Base-by-base conservation (phyloP, 1,140 invertebrate species). In the Atta texana region DNA sequence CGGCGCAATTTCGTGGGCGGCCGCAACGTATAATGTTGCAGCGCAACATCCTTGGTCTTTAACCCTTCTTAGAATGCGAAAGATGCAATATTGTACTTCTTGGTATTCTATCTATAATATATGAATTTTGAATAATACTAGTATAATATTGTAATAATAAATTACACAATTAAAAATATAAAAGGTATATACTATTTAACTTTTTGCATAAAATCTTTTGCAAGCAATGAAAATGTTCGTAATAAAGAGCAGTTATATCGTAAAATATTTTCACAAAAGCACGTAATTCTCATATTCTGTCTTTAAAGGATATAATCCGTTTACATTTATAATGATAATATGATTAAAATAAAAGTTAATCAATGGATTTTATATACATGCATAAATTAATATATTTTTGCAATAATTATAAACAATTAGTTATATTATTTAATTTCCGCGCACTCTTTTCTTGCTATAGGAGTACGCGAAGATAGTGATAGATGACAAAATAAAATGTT, bases 1-100 rank as follows among this genome's bases (percentile, higher is more conserved):
- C 34, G 24, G 57, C 55, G 69, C 55, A 57, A 84, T 84, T 84
- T 84, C 80, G 80, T 84, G 71, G 80, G 80, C 80, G 80, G 80
- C 12, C 16, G 53, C 34, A 82, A 24, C 80, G 71, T 61, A 72
- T 49, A 74, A 82, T 53, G 63, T 18, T 57, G 78, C 78, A 31
- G 69, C 34, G 49, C 49, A 34, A 21, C 63, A 84, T 74, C 28
- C 80, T 75, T 34, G 69, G 55, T 59, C 34, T 84, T 84, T 84
- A 63, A 74, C 34, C 18, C 49, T 55, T 80, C 24, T 55, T 12
- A 12, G 28, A 5, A 81, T 55, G n/a, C 77, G 6, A 80, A 71
- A 44, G 77, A 55, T 24, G 21, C 4, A n/a, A 80, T 34, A 34
- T 28, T 4, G 3, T 21, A 71, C 12, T 49, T 57, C 44, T 31